These are phyloP conservation scores for Ciconia boyciana DNA, from an alignment of 2,113 vertebrate species.

Conservation along the genomic window DNA sequence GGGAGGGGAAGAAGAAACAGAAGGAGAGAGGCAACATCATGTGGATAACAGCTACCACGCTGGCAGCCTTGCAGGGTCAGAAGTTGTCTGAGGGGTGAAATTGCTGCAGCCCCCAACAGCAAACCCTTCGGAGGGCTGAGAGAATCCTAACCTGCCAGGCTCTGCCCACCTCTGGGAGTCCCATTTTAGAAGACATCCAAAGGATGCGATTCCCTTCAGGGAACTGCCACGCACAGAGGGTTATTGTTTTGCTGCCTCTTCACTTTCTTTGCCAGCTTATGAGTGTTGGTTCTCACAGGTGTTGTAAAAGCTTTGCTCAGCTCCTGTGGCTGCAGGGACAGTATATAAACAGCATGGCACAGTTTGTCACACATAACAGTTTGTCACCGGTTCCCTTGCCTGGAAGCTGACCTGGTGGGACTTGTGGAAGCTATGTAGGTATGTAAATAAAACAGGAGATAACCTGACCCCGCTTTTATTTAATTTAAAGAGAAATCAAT, in stretches of 20 bases:
- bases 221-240: background rate
- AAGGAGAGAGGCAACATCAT: background rate
- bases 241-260: background rate
- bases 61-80: background rate
- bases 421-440: background rate
- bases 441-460: constrained; percentile 50
- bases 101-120: background rate
- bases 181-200: rapidly evolving
- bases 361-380: background rate
- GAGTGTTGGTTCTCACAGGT: background rate
- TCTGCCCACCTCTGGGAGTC: background rate
- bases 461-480: constrained; percentile 18
- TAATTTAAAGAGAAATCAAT: constrained; percentile 48
- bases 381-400: background rate
- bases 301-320: background rate
- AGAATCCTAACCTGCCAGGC: background rate
- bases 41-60: background rate
- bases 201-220: background rate
- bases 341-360: background rate
- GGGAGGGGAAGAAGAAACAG: background rate
- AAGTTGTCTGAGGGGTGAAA: background rate
- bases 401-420: background rate
- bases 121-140: background rate
- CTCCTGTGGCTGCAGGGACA: background rate
- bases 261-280: background rate